A percentile compares a stretch with the other conserved stretches of the same genome.
phyloP scores from a whole-genome alignment of 2,888 invertebrate species.

The Drosophila picticornis region DNA sequence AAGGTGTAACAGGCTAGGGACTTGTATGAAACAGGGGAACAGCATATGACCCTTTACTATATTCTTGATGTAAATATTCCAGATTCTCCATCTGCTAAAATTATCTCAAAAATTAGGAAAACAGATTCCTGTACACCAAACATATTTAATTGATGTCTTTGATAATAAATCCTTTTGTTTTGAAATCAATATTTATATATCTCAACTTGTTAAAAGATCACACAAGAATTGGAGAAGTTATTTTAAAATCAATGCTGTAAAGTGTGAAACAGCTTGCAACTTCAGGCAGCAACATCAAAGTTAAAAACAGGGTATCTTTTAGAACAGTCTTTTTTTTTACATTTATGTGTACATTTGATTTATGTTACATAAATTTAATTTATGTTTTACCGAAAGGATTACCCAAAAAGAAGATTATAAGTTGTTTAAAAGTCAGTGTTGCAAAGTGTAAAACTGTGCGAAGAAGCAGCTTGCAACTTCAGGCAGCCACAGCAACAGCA shows the following conservation, averaged over 20 bases:
- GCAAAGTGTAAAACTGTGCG: not conserved
- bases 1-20: not conserved
- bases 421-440: not conserved
- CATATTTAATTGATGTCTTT: not conserved
- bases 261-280: not conserved
- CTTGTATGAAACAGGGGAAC: not conserved
- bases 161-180: not conserved
- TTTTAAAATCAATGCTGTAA: not conserved
- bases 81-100: not conserved
- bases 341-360: not conserved
- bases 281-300: no score
- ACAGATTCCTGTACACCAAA: not conserved
- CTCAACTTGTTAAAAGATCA: no score
- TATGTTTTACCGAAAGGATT: not conserved
- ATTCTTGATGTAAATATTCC: not conserved
- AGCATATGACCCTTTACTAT: not conserved
- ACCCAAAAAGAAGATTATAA: not conserved
- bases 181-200: no score
- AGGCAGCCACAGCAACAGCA: not conserved
- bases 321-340: rapidly evolving
- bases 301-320: not conserved
- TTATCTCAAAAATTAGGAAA: not conserved
- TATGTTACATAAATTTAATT: not conserved
- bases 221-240: not conserved
- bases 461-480: not conserved